Base-by-base conservation (phyloP, 35 echinoderm and acorn worm genomes). In the Hemicentrotus pulcherrimus region DNA sequence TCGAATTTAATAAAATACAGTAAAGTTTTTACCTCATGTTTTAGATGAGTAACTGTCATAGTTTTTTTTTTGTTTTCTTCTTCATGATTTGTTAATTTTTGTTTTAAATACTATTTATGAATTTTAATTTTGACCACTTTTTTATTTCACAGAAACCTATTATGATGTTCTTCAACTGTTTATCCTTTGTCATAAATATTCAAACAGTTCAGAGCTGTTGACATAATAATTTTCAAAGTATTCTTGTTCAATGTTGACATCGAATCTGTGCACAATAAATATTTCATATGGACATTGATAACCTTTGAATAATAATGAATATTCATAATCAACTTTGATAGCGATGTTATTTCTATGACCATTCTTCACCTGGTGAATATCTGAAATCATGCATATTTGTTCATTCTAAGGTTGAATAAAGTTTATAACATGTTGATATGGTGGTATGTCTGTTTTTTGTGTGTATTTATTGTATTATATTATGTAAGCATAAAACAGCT, bases 321-420 rank as follows among this genome's bases (percentile, higher is more conserved):
- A 78, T 28, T 78, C 4, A 28, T 78, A 78, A 78, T 78, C 50
- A 55, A 11, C 9, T 55, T 78, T 78, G 65, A 59, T 16, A 59
- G 35, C 52, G 16, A 59, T 5, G 18, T 78, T 6, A 28, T 78
- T 78, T 22, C 19, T 78, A n/a, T 28, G 24, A 28, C 7, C 24
- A 78, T 78, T 78, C 28, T 28, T 78, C n/a, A 78, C 28, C 22
- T 78, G 19, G 19, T 22, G 18, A n/a, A 28, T 78, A 78, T 78
- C 65, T 78, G 65, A 78, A 78, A 78, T 78, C 65, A 78, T 78
- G 65, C 50, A 55, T 78, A 22, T 78, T n/a, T 78, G 61, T 78
- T n/a, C 4, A 22, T n/a, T 78, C 7, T 78, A 78, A 28, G 65
- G 19, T 7, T 78, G 22, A 78, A 78, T 78, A 78, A 78, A 78